These are phyloP conservation scores for Clanis bilineata DNA, from an alignment of 2,888 invertebrate genomes.

Conservation along the genomic window DNA sequence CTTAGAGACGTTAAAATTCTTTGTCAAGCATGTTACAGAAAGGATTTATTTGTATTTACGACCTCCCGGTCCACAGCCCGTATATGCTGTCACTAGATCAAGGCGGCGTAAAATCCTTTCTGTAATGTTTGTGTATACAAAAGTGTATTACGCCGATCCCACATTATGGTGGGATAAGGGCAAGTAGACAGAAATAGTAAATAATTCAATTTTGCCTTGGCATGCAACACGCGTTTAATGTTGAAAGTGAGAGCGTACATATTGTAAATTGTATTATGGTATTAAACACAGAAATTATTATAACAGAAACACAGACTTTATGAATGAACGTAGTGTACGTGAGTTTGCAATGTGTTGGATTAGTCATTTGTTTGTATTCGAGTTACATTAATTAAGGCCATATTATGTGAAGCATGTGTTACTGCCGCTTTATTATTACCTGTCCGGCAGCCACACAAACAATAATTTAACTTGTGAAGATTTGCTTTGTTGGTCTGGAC, in stretches of 20 bases:
- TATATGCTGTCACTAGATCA: too few relatives aligned
- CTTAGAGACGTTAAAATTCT: too few relatives aligned
- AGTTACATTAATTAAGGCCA: background rate
- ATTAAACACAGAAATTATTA: slow-evolving; percentile 3
- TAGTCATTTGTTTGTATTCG: slow-evolving; percentile 7
- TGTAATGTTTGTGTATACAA: too few relatives aligned
- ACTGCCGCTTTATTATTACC: background rate
- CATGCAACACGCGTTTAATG: background rate
- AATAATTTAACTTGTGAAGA: background rate
- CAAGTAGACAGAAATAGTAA: background rate
- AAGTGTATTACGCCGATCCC: too few relatives aligned
- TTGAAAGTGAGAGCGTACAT: slow-evolving; percentile 5
- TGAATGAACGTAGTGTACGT: background rate
- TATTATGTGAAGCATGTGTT: background rate
- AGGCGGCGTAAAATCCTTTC: too few relatives aligned
- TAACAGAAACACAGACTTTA: slow-evolving; percentile 2
- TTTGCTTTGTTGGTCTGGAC: too few relatives aligned
- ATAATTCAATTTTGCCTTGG: background rate
- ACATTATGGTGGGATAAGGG: too few relatives aligned
- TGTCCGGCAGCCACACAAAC: background rate
- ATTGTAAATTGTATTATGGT: background rate
- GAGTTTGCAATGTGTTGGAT: background rate
- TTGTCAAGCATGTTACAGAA: too few relatives aligned
- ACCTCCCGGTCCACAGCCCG: too few relatives aligned
- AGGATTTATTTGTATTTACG: too few relatives aligned